phyloP scores from a whole-genome alignment of 2,888 invertebrate genomes.

The Epirrhoe tristata region DNA sequence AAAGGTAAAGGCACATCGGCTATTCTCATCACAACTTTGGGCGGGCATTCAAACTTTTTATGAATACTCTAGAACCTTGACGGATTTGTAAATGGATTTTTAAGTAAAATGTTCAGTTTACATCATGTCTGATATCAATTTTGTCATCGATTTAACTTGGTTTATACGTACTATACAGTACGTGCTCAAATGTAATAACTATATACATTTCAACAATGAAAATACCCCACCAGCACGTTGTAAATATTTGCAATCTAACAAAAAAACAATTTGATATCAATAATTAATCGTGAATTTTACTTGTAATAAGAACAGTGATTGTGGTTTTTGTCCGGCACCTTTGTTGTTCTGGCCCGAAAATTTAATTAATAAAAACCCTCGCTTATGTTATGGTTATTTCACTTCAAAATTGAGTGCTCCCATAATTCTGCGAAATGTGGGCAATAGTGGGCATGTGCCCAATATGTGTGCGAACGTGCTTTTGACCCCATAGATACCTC shows the following conservation, averaged over 20 bases:
- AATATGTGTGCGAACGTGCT: too few relatives aligned
- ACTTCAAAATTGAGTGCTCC: constrained; percentile 13
- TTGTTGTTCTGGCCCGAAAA: constrained; percentile 36
- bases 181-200: not conserved
- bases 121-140: not conserved
- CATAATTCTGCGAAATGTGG: not conserved
- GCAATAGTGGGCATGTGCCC: too few relatives aligned
- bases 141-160: not conserved
- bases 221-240: not conserved
- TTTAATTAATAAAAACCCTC: constrained; percentile 41
- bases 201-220: not conserved
- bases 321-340: constrained; percentile 31
- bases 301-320: constrained; percentile 36
- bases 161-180: too few relatives aligned
- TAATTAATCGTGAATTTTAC: constrained; percentile 41
- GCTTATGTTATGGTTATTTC: constrained; percentile 28
- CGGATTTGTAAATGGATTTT: not conserved
- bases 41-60: not conserved
- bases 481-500: too few relatives aligned
- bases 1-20: too few relatives aligned
- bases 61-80: not conserved
- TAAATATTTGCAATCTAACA: constrained; percentile 22
- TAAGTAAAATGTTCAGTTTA: not conserved
- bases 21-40: too few relatives aligned
- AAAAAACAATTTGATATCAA: constrained; percentile 36